Evolutionary conservation across 2,888 invertebrate species (phyloP), one percentile per base, ranked within the genome.

Genomic region (Aplocera efformata): DNA sequence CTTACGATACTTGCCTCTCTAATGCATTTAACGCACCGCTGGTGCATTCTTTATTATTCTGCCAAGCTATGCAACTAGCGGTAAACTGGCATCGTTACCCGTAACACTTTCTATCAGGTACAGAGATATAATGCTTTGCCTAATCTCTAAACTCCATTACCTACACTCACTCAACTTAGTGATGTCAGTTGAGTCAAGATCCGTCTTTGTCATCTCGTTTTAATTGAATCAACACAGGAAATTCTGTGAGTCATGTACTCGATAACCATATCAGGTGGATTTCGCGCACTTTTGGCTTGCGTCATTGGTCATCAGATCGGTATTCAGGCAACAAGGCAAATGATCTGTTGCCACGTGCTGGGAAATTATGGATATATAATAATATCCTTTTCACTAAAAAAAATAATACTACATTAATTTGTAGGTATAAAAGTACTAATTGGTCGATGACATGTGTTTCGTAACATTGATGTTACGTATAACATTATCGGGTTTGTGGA

Each of bases 221-320:
- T 26, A 64, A 67, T 67, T 62, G 50, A 63, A 53, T 59, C 57
- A 52, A 53, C 61, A 64, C 62, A 65, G 72, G 66, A 70, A 75
- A 77, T 68, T 67, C 55, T 52, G 64, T 84, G 83, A 82, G 63
- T 85, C 83, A 84, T 66, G 53, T 62, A 52, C 56, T 60, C 52
- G 56, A 59, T 59, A 64, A 48, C 54, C 61, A 59, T 58, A 62
- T 64, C 70, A 66, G 66, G 56, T 61, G 53, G 59, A 68, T 77
- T 85, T 85, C 84, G 83, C 84, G 85, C 84, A 85, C 68, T 83
- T 84, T 84, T 80, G 63, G 60, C 63, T 70, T 72, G 59, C 75
- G 72, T 73, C 73, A 80, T 67, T 73, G 63, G 69, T 67, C 63
- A 67, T 50, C 56, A 57, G 54, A 67, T 71, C 63, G 66, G 65